phyloP scores from a whole-genome alignment of 2,113 vertebrate genomes.

The Nesoenas mayeri region DNA sequence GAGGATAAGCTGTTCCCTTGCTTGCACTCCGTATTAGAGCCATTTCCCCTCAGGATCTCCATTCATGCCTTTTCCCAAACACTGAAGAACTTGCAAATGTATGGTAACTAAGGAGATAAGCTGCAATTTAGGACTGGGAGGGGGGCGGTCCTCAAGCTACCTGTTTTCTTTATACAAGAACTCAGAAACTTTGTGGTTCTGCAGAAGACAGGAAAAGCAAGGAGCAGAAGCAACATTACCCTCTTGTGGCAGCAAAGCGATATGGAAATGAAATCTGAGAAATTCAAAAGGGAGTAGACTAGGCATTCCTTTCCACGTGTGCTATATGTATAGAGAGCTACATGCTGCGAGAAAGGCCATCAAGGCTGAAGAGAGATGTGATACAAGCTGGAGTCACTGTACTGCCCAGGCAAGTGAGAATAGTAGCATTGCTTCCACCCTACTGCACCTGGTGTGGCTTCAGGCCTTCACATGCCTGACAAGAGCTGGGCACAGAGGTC shows the following conservation, averaged over 20 bases:
- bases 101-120: neutral
- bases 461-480: neutral
- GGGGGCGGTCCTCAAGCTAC: neutral
- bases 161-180: neutral
- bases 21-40: neutral
- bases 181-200: neutral
- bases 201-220: neutral
- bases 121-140: neutral
- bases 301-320: neutral
- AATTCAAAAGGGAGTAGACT: neutral
- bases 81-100: neutral
- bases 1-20: neutral
- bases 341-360: neutral
- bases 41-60: neutral
- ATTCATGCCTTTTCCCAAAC: neutral
- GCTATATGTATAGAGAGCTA: neutral
- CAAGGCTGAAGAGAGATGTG: neutral
- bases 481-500: neutral
- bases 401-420: neutral
- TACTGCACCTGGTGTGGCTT: no score
- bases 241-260: constrained; percentile 45
- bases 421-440: rapidly evolving
- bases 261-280: neutral
- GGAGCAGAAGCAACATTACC: constrained; percentile 58
- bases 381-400: neutral